These are phyloP conservation scores for Rhizoglyphus robini DNA, from an alignment of 1,140 invertebrate genomes.

Conservation along the genomic window DNA sequence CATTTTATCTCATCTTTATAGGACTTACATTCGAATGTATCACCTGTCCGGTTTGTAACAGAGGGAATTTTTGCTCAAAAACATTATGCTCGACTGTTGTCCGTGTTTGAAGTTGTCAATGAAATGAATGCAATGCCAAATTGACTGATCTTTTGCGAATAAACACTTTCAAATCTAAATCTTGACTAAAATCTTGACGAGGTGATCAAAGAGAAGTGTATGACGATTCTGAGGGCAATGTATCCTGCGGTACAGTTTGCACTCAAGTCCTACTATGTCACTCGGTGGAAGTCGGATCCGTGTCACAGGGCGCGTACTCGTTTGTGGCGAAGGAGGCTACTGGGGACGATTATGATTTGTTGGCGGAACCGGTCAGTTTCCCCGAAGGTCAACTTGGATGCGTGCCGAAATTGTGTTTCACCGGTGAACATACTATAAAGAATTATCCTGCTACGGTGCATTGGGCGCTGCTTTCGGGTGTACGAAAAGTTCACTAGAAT, in stretches of 20 bases:
- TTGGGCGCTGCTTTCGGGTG: constrained; percentile 84
- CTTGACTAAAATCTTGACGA: constrained; percentile 97
- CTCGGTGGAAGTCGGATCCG: constrained; percentile 88
- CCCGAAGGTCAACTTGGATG: constrained; percentile 7
- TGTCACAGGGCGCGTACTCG: constrained; percentile 89
- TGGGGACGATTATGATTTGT: constrained; percentile 84
- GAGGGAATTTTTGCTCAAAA: constrained; percentile 99
- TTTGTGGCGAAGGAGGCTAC: constrained; percentile 94
- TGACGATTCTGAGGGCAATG: constrained; percentile 80
- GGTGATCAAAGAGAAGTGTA: constrained; percentile 86
- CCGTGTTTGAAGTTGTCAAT: too few relatives aligned
- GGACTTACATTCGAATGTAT: too few relatives aligned
- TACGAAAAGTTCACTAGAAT: constrained; percentile 90
- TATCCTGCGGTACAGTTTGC: constrained; percentile 74
- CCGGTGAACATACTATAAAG: constrained; percentile 93
- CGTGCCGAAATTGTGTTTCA: constrained; percentile 67
- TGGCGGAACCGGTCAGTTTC: constrained; percentile 68
- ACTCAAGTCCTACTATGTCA: constrained; percentile 91
- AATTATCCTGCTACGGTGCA: constrained; percentile 98
- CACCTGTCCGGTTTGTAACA: constrained; percentile 84
- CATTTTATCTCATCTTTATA: too few relatives aligned
- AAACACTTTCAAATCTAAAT: too few relatives aligned
- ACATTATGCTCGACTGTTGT: constrained; percentile 90
- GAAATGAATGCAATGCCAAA: constrained; percentile 81
- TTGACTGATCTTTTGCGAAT: constrained; percentile 90